Conservation (phyloP, 1,140 invertebrate genomes). For the Pachyrhynchus sulphureomaculatus region DNA sequence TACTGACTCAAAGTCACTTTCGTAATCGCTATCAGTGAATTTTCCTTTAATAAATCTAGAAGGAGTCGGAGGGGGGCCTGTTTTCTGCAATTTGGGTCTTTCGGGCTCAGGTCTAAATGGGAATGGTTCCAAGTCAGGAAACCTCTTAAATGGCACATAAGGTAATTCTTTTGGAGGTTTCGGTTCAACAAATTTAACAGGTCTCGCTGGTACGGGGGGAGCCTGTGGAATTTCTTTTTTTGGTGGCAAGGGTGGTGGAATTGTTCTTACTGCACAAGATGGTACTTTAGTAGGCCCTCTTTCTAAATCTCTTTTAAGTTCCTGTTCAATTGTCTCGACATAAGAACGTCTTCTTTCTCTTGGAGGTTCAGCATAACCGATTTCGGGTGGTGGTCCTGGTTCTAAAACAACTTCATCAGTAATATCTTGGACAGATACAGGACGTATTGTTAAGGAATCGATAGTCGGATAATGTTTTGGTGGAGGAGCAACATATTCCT, state of each 20-base stretch:
- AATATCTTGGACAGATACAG: conserved; percentile 50
- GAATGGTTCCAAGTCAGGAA: conserved; percentile 58
- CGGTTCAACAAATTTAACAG: conserved; percentile 36
- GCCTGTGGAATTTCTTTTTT: conserved; percentile 53
- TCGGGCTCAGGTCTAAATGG: conserved; percentile 54
- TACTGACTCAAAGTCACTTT: conserved; percentile 64
- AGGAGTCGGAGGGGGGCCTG: conserved; percentile 58
- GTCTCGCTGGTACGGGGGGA: conserved; percentile 52
- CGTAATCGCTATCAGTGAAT: conserved; percentile 69
- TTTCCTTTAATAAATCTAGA: conserved; percentile 63
- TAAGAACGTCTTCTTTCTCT: conserved; percentile 55
- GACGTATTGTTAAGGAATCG: conserved; percentile 42
- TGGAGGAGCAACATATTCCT: conserved; percentile 53
- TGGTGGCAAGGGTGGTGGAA: conserved; percentile 54
- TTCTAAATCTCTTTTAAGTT: conserved; percentile 57
- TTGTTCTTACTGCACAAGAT: conserved; percentile 56
- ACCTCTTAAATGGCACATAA: conserved; percentile 49
- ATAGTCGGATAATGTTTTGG: conserved; percentile 38
- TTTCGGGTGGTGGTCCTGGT: conserved; percentile 66
- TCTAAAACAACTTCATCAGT: conserved; percentile 56
- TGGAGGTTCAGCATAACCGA: conserved; percentile 59
- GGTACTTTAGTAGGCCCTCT: conserved; percentile 57
- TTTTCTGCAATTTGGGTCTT: conserved; percentile 47
- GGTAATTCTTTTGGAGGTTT: conserved; percentile 33
- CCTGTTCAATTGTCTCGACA: conserved; percentile 61